A percentile compares a stretch with the other conserved stretches of the same genome.
Evolutionary conservation across 2,888 invertebrate genomes (phyloP).

Genomic region (Nymphalis urticae): DNA sequence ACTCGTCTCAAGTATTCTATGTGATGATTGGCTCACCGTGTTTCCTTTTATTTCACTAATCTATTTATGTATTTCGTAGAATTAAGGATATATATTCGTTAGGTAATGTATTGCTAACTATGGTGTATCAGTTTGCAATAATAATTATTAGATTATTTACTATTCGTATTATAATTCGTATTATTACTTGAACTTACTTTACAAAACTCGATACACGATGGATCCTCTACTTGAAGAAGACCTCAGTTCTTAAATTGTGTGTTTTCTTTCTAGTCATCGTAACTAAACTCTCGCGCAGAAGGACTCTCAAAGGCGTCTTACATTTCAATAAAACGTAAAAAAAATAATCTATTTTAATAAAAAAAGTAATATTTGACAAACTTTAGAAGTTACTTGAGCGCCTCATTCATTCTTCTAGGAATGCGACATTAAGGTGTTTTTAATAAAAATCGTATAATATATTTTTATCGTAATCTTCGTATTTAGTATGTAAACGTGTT

Average conservation of each 20-base stretch:
- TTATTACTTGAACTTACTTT: background rate
- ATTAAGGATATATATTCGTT: background rate
- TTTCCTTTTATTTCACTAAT: background rate
- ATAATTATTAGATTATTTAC: background rate
- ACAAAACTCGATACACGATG: conserved; percentile 3
- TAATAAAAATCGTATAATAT: background rate
- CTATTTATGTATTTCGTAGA: background rate
- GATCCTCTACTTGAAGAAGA: background rate
- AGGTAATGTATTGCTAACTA: background rate
- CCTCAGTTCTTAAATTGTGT: too few relatives aligned
- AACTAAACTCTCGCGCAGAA: too few relatives aligned
- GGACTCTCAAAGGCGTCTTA: too few relatives aligned
- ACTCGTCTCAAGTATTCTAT: conserved; percentile 2
- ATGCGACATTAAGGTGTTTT: too few relatives aligned
- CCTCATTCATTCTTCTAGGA: too few relatives aligned
- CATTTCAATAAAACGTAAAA: too few relatives aligned
- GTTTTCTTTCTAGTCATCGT: too few relatives aligned
- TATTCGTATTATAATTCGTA: background rate
- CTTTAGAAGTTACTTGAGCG: too few relatives aligned
- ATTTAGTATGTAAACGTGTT: background rate
- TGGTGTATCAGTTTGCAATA: background rate
- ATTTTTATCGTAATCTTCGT: background rate
- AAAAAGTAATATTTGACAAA: too few relatives aligned
- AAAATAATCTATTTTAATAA: too few relatives aligned
- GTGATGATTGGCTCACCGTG: background rate